Evolutionary conservation across 2,888 invertebrate genomes (phyloP), one percentile per base, ranked within the genome.

Genomic region (Erebia epiphron): DNA sequence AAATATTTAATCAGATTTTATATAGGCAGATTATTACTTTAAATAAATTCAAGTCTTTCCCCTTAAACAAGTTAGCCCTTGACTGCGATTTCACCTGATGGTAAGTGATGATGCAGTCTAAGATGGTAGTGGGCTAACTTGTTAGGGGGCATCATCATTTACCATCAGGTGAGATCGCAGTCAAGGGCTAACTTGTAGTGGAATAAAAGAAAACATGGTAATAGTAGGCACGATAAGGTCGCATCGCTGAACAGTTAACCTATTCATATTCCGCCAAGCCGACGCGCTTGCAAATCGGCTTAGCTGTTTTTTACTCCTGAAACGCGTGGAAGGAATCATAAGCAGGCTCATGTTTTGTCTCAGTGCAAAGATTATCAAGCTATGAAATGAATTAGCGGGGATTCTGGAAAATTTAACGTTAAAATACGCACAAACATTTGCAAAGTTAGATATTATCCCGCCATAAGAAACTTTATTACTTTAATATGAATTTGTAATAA

Each of bases 301-400:
- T 71, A 68, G 57, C 16, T 54, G n/a, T 54, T 71, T 73, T 73
- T 73, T 68, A 50, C 11, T 62, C 49, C 61, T 43, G 61, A 66
- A 70, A 58, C 52, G 63, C 66, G 62, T 62, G 68, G 18, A 57
- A 52, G 52, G 73, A 73, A 73, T 73, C 49, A 16, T 71, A 68
- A 71, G 66, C 63, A 71, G 62, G 21, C 46, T 49, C 52, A 63
- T 73, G 71, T 73, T 73, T 68, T 68, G 70, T 57, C 46, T 35
- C 63, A 46, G 41, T 26, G 62, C 62, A 66, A 70, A 68, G 52
- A 66, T 70, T 62, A 71, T 57, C 13, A 57, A 63, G 49, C 35
- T 35, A 7, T 57, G 49, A 68, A 69, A 16, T 69, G 69, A 50
- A 56, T 69, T 63, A 69, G 1, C 1, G 56, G 21, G 46, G 60